Percentiles rank a stretch among this genome's conserved stretches.
phyloP scores from a whole-genome alignment of 1,140 invertebrate genomes.

The Prorops nasuta region DNA sequence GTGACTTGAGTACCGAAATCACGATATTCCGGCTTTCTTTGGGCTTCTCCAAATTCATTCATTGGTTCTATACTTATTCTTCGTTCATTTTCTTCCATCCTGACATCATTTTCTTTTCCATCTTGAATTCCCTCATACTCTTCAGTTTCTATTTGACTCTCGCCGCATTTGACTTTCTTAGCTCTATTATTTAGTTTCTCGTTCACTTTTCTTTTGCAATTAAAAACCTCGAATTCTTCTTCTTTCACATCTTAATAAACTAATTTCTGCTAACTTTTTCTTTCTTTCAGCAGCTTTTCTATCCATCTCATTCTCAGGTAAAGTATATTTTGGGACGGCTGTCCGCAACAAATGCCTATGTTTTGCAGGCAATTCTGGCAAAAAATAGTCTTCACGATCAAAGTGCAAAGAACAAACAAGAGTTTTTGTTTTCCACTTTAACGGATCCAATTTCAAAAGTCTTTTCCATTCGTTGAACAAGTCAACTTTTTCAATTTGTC shows the following conservation, averaged over 20 bases:
- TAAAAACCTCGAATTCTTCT: too few relatives aligned
- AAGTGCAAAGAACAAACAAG: conserved; percentile 5
- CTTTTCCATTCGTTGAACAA: conserved; percentile 4
- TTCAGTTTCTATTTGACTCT: background rate
- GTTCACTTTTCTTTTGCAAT: too few relatives aligned
- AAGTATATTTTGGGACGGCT: too few relatives aligned
- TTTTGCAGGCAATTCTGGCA: background rate
- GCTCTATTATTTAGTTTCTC: too few relatives aligned
- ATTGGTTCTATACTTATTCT: too few relatives aligned
- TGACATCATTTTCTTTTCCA: background rate
- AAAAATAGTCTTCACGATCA: conserved; percentile 2
- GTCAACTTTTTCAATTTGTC: conserved; percentile 1
- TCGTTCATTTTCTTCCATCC: background rate
- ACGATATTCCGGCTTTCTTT: background rate
- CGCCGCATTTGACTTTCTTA: background rate
- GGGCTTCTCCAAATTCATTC: background rate
- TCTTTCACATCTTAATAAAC: too few relatives aligned
- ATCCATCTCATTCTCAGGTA: background rate
- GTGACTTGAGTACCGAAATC: conserved; percentile 4
- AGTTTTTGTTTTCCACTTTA: background rate
- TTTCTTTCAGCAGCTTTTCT: background rate
- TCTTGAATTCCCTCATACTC: background rate
- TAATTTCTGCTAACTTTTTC: too few relatives aligned
- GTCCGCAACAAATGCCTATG: too few relatives aligned
- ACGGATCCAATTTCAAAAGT: conserved; percentile 2